Evolutionary conservation across 2,888 invertebrate genomes (phyloP).

Genomic region (Dione juno): DNA sequence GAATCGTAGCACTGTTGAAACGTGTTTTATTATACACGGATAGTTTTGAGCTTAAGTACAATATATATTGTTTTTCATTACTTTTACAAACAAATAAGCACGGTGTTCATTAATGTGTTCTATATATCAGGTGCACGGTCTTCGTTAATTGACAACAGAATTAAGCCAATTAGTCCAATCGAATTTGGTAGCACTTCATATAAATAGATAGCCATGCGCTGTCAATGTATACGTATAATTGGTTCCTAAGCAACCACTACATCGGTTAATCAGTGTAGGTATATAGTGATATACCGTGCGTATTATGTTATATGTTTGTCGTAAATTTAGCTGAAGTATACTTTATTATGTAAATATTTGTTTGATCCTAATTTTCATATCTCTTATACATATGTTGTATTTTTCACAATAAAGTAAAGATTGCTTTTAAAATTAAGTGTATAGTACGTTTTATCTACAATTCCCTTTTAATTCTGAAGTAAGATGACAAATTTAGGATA

Average conservation of each 20-base stretch:
- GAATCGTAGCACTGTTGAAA: no score
- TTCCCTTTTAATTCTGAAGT: background rate
- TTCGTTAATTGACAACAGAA: background rate
- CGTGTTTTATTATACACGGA: no score
- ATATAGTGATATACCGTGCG: no score
- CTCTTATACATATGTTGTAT: background rate
- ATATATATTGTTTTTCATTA: no score
- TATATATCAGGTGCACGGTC: background rate
- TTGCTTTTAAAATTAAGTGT: background rate
- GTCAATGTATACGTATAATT: slow-evolving; percentile 7
- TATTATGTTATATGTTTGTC: background rate
- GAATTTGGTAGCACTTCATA: background rate
- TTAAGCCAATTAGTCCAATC: slow-evolving; percentile 7
- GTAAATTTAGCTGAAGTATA: background rate
- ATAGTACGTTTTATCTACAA: background rate
- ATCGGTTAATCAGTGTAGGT: background rate
- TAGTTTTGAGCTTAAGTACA: no score
- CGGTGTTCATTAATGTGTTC: no score
- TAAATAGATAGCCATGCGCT: background rate
- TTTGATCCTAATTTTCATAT: background rate
- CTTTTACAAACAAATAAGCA: no score
- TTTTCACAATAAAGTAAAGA: slow-evolving; percentile 9
- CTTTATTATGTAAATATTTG: background rate
- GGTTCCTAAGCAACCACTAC: slow-evolving; percentile 16
- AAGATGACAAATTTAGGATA: slow-evolving; percentile 16